Base-by-base conservation (phyloP, 2,113 vertebrate species). In the Tychaedon coryphoeus region DNA sequence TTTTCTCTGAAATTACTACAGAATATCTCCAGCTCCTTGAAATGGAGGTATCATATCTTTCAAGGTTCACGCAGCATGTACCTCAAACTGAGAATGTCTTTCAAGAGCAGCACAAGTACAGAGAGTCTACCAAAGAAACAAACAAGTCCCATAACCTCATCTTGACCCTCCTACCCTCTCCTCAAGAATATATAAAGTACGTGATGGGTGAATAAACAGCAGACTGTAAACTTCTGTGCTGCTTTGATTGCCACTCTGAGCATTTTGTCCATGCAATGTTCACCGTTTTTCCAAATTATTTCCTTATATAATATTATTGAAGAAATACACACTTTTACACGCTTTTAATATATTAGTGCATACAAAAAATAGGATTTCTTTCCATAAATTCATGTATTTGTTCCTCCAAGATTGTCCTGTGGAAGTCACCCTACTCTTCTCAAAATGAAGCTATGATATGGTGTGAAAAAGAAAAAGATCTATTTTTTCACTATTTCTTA, bases 1-100 rank as follows among this genome's bases (percentile, higher is more conserved):
- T 83, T 88, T 94, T 91, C 42, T 80, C 53, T 71, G 65, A 81
- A 89, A 69, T 80, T 95, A 56, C 83, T 43, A 86, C 31, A 53
- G 51, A 92, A 56, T 16, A 23, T 51, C 25, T 1, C 12, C 64
- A 74, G 60, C 57, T 92, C 51, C 86, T 86, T 94, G 33, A 86
- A 77, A 66, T 45, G 40, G 66, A 78, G 50, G 23, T 54, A 54
- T 72, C 36, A 8, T 14, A 34, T 36, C 57, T 74, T 76, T 56
- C 60, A 88, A 51, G 8, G 47, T 67, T 88, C 45, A 77, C 34
- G 15, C 15, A 73, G 14, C 13, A 84, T 8, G 43, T 53, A 5
- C 61, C 42, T 77, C 47, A 64, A 74, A n/a, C 57, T 48, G 15
- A 36, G 18, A 31, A 8, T 17, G 42, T 43, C 65, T 81, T 91